A percentile compares a stretch with the other conserved stretches of the same genome.
These are phyloP conservation scores for Anadara kagoshimensis DNA, from an alignment of 1,140 invertebrate genomes.

Conservation along the genomic window DNA sequence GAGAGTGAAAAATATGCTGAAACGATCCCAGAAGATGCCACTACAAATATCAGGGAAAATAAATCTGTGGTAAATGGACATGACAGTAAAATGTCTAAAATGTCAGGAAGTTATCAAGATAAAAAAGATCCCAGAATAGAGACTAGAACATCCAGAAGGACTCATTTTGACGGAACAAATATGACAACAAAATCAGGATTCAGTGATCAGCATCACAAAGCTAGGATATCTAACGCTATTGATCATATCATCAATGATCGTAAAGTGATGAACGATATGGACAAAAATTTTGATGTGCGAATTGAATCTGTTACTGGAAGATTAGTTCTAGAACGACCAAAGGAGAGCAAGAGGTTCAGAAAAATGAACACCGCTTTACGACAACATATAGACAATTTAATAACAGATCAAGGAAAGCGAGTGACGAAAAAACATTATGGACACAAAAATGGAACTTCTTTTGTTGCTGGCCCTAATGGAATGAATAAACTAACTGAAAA, in stretches of 20 bases:
- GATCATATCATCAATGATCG: slow-evolving; percentile 40
- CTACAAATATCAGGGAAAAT: too few relatives aligned
- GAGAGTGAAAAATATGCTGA: too few relatives aligned
- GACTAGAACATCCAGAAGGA: slow-evolving; percentile 1
- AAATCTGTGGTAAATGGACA: too few relatives aligned
- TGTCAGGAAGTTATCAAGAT: too few relatives aligned
- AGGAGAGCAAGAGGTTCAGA: slow-evolving; percentile 33
- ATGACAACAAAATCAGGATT: not conserved
- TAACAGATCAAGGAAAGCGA: slow-evolving; percentile 4
- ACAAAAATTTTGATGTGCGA: slow-evolving; percentile 38
- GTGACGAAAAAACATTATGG: not conserved
- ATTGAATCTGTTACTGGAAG: slow-evolving; percentile 25
- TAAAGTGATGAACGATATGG: slow-evolving; percentile 43
- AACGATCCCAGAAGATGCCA: too few relatives aligned
- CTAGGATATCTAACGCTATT: slow-evolving; percentile 36
- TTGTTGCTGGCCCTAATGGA: slow-evolving; percentile 1
- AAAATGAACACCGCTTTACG: slow-evolving; percentile 33
- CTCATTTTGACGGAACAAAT: slow-evolving; percentile 1
- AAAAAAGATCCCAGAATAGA: too few relatives aligned
- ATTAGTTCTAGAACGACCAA: slow-evolving; percentile 25
- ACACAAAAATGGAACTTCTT: too few relatives aligned
- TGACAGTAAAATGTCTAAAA: too few relatives aligned
- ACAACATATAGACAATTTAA: slow-evolving; percentile 35
- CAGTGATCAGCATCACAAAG: not conserved
- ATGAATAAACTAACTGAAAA: not conserved